Base-by-base conservation (phyloP, 2,797 vertebrate genomes). In the Labeo calbasu region DNA sequence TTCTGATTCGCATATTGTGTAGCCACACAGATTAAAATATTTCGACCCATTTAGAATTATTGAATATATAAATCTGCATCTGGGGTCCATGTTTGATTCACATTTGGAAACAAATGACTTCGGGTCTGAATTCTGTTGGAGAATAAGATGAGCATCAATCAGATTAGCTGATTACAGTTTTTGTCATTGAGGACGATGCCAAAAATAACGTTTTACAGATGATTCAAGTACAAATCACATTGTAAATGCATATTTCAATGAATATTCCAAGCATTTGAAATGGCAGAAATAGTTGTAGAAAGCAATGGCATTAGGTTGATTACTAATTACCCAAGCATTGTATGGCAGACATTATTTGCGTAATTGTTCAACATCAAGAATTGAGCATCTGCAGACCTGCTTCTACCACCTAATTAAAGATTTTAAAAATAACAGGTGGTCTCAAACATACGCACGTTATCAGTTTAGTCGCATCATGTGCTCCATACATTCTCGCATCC, bases 281-380 rank as follows among this genome's bases (percentile, higher is more conserved):
- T 17, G 1, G 36, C 32, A 76, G 7, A 40, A 59, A 59, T 59
- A 23, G 13, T 59, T 77, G 7, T 10, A 59, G 36, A 43, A 59
- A 77, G n/a, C 55, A 59, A 59, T 77, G 36, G 14, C 15, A 50
- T 40, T 17, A 79, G 25, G 25, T 8, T 66, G 4, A 66, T 51
- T 32, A 11, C 61, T 66, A 73, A 50, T 50, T 10, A 82, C 23
- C 57, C 57, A 48, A 19, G 7, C 23, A 13, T 63, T 5, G 61
- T 5, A 51, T 28, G 46, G 6, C 19, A 36, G 15, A 25, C 23
- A 61, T 25, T 23, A 61, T 61, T 63, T 36, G 28, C 0, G 0
- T 51, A 79, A 51, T 66, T 32, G 25, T 50, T 79, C 51, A 66
- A 63, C 59, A 63, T 57, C 32, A 76, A 48, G 21, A 48, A 70